These are phyloP conservation scores for Drosophila rhopaloa DNA, from an alignment of 1,140 invertebrate species.

Conservation along the genomic window DNA sequence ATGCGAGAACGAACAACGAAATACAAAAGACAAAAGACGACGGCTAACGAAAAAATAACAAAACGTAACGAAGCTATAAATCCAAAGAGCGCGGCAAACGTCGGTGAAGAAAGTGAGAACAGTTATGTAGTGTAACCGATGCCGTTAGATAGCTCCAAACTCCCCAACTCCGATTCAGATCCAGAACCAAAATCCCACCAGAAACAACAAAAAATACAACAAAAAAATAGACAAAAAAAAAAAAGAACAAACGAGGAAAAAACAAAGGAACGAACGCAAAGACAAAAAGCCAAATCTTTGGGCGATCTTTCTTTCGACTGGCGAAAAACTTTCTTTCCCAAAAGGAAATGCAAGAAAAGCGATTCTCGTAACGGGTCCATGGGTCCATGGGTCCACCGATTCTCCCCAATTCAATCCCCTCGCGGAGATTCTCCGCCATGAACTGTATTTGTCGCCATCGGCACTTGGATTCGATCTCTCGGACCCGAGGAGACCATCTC, in stretches of 20 bases:
- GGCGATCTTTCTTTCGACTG: conserved; percentile 25
- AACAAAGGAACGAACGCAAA: conserved; percentile 5
- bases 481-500: conserved; percentile 30
- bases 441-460: conserved; percentile 68
- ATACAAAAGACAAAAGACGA: conserved; percentile 37
- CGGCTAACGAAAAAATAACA: not conserved
- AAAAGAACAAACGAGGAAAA: conserved; percentile 27
- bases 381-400: conserved; percentile 2
- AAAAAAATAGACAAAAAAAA: conserved; percentile 28
- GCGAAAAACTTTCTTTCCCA: conserved; percentile 63
- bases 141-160: conserved; percentile 74
- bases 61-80: conserved; percentile 55
- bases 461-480: conserved; percentile 22
- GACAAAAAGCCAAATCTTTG: conserved; percentile 37
- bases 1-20: conserved; percentile 49
- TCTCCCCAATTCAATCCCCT: not conserved
- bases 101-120: conserved; percentile 79
- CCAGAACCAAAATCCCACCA: conserved; percentile 45
- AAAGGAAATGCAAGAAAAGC: conserved; percentile 48
- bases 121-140: conserved; percentile 84
- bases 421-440: not conserved
- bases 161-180: conserved; percentile 20
- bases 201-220: conserved; percentile 16
- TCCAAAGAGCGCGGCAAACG: conserved; percentile 51
- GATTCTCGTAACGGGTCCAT: conserved; percentile 40